Evolutionary conservation across 2,797 vertebrate genomes (phyloP), one percentile per base, ranked within the genome.

Genomic region (Scyliorhinus canicula): DNA sequence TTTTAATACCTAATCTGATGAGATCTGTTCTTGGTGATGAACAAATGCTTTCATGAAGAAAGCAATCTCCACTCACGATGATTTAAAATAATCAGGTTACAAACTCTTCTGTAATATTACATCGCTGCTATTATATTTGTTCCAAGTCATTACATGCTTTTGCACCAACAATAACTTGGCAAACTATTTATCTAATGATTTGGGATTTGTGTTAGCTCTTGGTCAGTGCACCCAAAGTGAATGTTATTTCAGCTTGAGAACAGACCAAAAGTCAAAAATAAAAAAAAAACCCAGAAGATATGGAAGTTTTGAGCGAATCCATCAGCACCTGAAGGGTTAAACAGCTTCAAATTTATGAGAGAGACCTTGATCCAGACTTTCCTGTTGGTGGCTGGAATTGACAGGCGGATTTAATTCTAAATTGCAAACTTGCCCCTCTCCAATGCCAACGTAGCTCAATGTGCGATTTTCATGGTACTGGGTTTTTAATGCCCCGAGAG

Each of bases 51-150:
- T 90, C 86, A 57, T 60, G 14, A 16, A n/a, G 7, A 65, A 91
- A 91, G 57, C 88, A 91, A 40, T 91, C 63, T 44, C 88, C 88
- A 91, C n/a, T 91, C 55, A 90, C 60, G 44, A 14, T 77, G 40
- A 91, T 91, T 21, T 63, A 91, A 65, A 44, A 91, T 91, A 65
- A 91, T 65, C 60, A 44, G 0, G 60, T 91, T 91, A 65, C 57
- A 65, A 65, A 26, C 88, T 91, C 88, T 91, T 91, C n/a, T 60
- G 57, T 24, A 91, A 91, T 91, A 65, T 91, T 91, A 91, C 35
- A 65, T 91, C n/a, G 44, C 57, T 44, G 21, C n/a, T 44, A n/a
- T 65, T n/a, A 91, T 44, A 44, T 91, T 91, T 91, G 88, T n/a
- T 40, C 88, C 40, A 65, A 65, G 55, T 60, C 19, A 40, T 16